These are phyloP conservation scores for Scaeva pyrastri DNA, from an alignment of 2,888 invertebrate species.

Conservation along the genomic window DNA sequence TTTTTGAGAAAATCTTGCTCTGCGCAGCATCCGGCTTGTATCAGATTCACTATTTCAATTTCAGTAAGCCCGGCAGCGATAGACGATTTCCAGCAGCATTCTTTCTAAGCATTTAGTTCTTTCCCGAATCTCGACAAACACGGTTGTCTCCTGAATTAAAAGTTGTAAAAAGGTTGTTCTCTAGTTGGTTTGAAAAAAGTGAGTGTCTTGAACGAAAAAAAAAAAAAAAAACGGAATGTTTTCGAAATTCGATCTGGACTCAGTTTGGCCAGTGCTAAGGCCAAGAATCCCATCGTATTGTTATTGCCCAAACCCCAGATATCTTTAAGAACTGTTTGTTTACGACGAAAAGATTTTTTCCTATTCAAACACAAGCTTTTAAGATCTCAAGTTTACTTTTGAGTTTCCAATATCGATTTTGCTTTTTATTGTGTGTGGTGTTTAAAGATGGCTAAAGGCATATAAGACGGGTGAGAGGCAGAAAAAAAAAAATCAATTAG, in stretches of 20 bases:
- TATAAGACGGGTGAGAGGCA: constrained; percentile 19
- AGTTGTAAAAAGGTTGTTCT: constrained; percentile 23
- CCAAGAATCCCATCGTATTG: constrained; percentile 30
- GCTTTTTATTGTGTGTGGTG: constrained; percentile 38
- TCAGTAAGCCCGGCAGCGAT: constrained; percentile 28
- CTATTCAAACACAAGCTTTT: constrained; percentile 67
- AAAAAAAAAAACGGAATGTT: constrained; percentile 20
- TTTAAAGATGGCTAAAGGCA: constrained; percentile 56
- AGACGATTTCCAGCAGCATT: constrained; percentile 49
- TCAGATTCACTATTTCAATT: constrained; percentile 20
- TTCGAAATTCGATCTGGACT: constrained; percentile 66
- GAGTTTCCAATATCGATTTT: constrained; percentile 63
- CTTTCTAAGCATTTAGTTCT: constrained; percentile 59
- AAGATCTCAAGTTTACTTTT: constrained; percentile 70
- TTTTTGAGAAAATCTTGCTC: constrained; percentile 36
- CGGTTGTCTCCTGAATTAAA: constrained; percentile 46
- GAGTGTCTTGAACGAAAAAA: constrained; percentile 45
- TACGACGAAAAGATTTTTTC: constrained; percentile 61
- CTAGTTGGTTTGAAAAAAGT: constrained; percentile 52
- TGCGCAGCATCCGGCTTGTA: constrained; percentile 73
- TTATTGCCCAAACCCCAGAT: background rate
- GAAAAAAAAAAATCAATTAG: constrained; percentile 71
- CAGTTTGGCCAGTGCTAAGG: constrained; percentile 37
- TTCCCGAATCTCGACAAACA: constrained; percentile 55
- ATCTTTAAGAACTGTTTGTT: constrained; percentile 57